Base-by-base conservation (phyloP, 2,888 invertebrate genomes). In the Spodoptera littoralis region DNA sequence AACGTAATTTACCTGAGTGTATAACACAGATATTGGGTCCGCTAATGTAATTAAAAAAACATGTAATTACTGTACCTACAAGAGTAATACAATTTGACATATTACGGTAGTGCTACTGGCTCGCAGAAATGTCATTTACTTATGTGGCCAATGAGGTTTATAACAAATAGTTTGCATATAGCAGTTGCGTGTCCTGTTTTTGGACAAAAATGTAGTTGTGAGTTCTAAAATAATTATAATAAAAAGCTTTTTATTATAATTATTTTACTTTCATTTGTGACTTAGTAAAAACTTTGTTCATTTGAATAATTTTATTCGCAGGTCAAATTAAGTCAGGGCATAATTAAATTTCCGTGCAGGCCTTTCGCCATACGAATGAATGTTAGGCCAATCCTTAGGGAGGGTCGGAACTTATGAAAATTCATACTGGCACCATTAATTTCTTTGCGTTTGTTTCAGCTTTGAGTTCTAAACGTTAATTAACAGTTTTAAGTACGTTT, bases 31-130 rank as follows among this genome's bases (percentile, higher is more conserved):
- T 73, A 77, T 56, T 73, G 59, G 68, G 66, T 68, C 72, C 60
- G 65, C 57, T 84, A 81, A 79, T 75, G 74, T 79, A 77, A 84
- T 82, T 80, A 80, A 77, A 80, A 73, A 75, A 69, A 61, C 56
- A 61, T 69, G 43, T 44, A 18, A 18, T 50, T 44, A 61, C 60
- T 9, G 13, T 36, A 12, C n/a, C n/a, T n/a, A n/a, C 12, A 47
- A 3, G 36, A 36, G 68, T 60, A 60, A 44, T 27, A 12, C 48
- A 51, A 45, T 18, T 48, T 51, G 60, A 11, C 47, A 27, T 18
- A 13, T 22, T 44, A 45, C 43, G 18, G 11, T 6, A 13, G 18
- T 4, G 13, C 6, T 47, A 11, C 0, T 24, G 11, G 36, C 9
- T 8, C 11, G 5, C 27, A 4, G 3, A 22, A 50, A 27, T 22